Base-by-base conservation (phyloP, 2,113 vertebrate species). In the Epinephelus fuscoguttatus region DNA sequence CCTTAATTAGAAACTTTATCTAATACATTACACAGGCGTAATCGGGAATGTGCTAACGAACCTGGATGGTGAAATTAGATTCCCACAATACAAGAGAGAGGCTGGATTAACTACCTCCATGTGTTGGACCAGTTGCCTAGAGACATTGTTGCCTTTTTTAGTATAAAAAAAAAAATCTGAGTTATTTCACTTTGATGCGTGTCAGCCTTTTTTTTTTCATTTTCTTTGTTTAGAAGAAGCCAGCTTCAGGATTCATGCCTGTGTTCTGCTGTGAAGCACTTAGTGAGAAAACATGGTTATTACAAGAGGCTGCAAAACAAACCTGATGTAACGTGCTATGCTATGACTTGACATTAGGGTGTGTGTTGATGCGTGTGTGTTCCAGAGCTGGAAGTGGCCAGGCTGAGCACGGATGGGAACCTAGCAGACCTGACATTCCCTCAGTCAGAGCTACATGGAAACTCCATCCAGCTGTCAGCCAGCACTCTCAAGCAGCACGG, bases 401-500 rank as follows among this genome's bases (percentile, higher is more conserved):
- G 98, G 78, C 94, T 99, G 23, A 99, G 98, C 92, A 99, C 98
- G 59, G 98, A 99, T 83, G 97, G 97, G 81, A 97, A 96, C 88
- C 95, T 99, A 64, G 97, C 96, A 75, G 98, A 99, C 85, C 93
- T 99, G 89, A 97, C 95, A 73, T 99, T 99, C 90, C 98, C 98
- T 81, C 97, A 99, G 93, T 97, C 96, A 67, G 93, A 94, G 42
- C 95, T 94, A 85, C 96, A 97, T 0, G 97, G 98, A 77, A 99
- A 97, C 25, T 94, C 97, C 78, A 98, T 99, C 83, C 97, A 97
- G 88, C 96, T 99, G 80, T 99, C 98, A 72, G 97, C 97, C 80
- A 99, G 97, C 87, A 99, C 98, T 67, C 94, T 99, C 89, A 99
- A 98, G 79, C 98, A 99, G 87, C 97, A 99, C 70, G 98, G 98